Percentiles rank a stretch among this genome's conserved stretches.
Evolutionary conservation across 2,113 vertebrate species (phyloP).

Genomic region (Cyanoliseus patagonus): DNA sequence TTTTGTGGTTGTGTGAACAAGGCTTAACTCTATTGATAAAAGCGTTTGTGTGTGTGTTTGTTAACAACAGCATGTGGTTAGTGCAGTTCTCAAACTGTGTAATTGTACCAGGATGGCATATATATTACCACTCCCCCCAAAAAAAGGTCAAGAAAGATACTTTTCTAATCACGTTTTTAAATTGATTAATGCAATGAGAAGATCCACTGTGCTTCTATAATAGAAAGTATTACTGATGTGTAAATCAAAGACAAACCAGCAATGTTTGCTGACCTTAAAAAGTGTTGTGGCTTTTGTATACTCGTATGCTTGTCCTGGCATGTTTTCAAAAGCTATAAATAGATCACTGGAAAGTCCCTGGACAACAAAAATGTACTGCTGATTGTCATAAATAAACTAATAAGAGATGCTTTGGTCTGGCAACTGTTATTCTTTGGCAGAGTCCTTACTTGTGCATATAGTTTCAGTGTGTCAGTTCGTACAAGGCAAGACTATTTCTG

Average conservation of each 20-base stretch:
- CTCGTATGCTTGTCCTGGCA: slow-evolving; percentile 48
- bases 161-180: background rate
- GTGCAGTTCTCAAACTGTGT: background rate
- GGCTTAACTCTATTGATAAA: background rate
- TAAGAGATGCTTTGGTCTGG: background rate
- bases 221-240: background rate
- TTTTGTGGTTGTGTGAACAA: background rate
- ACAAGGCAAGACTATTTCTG: background rate
- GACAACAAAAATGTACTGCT: slow-evolving; percentile 35
- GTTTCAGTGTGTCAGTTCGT: background rate
- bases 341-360: slow-evolving; percentile 50
- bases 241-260: slow-evolving; percentile 51
- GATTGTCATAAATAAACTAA: slow-evolving; percentile 31
- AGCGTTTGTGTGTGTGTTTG: background rate
- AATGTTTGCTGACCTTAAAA: slow-evolving; percentile 52
- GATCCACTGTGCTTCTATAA: background rate
- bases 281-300: slow-evolving; percentile 42
- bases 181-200: background rate
- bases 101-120: slow-evolving; percentile 5
- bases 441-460: background rate
- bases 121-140: background rate
- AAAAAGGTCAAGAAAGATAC: slow-evolving; percentile 9
- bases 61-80: background rate
- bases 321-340: slow-evolving; percentile 50
- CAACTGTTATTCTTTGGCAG: background rate